Percentiles rank a stretch among this genome's conserved stretches.
Conservation (phyloP, 2,113 vertebrate species). For the Capra hircus region DNA sequence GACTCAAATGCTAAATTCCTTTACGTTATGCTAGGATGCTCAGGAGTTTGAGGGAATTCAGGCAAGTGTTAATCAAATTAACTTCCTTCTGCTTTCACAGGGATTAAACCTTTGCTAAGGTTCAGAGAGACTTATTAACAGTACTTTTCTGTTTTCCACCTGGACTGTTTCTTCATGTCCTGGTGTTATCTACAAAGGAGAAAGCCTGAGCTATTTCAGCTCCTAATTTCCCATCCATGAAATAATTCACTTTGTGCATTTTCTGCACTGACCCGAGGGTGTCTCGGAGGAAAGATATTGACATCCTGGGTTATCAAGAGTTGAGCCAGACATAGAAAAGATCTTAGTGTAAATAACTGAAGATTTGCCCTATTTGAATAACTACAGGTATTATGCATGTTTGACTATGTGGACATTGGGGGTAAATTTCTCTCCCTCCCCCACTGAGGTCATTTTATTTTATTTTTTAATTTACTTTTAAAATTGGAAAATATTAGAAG, state of each 20-base stretch:
- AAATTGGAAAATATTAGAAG: neutral
- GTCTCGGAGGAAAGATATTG: neutral
- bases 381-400: neutral
- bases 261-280: neutral
- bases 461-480: neutral
- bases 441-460: neutral
- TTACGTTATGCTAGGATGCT: conserved; percentile 13
- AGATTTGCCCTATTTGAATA: neutral
- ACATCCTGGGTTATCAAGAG: neutral
- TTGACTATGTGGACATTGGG: neutral
- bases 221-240: neutral
- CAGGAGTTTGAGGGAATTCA: conserved; percentile 28
- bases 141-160: conserved; percentile 29
- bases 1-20: conserved; percentile 17
- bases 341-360: neutral
- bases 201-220: neutral
- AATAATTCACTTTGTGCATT: neutral
- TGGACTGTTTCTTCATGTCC: neutral
- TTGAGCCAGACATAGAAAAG: neutral
- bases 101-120: neutral
- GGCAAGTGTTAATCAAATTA: conserved; percentile 48
- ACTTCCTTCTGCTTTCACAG: neutral
- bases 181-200: neutral
- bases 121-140: neutral
- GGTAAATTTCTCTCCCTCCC: neutral